These are phyloP conservation scores for Globia sparganii DNA, from an alignment of 2,888 invertebrate genomes.

Conservation along the genomic window DNA sequence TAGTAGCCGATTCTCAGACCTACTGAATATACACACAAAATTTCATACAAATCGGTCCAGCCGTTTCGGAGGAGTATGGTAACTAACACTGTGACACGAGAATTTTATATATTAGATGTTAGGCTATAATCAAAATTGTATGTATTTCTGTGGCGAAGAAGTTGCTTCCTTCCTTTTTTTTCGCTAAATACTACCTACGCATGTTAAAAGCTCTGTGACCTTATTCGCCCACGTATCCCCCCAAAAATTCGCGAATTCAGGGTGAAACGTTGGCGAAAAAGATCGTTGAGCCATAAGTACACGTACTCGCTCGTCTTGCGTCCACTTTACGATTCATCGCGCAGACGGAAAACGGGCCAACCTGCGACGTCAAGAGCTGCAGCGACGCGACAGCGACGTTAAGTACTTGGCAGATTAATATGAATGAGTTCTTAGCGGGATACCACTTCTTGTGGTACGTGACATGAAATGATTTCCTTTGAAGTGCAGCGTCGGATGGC, in stretches of 20 bases:
- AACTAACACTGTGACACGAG: too few relatives aligned
- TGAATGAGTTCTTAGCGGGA: constrained; percentile 36
- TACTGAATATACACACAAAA: too few relatives aligned
- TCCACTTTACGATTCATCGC: constrained; percentile 22
- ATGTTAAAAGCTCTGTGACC: background rate
- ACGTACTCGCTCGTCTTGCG: background rate
- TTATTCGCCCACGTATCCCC: background rate
- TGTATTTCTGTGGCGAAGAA: too few relatives aligned
- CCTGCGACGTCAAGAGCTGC: background rate
- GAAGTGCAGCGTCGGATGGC: background rate
- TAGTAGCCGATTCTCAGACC: too few relatives aligned
- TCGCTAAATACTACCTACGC: too few relatives aligned
- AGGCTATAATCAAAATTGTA: too few relatives aligned
- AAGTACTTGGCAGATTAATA: constrained; percentile 41
- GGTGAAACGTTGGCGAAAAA: background rate
- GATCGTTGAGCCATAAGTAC: background rate
- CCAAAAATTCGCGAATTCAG: background rate
- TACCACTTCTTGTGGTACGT: constrained; percentile 12
- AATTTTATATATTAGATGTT: too few relatives aligned
- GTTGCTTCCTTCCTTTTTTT: too few relatives aligned
- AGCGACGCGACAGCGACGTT: background rate
- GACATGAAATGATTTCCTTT: constrained; percentile 33
- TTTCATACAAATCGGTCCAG: too few relatives aligned
- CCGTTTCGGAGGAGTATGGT: too few relatives aligned
- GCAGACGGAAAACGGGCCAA: background rate